Conservation (phyloP, 1,140 invertebrate genomes). For the Calosoma granatense region DNA sequence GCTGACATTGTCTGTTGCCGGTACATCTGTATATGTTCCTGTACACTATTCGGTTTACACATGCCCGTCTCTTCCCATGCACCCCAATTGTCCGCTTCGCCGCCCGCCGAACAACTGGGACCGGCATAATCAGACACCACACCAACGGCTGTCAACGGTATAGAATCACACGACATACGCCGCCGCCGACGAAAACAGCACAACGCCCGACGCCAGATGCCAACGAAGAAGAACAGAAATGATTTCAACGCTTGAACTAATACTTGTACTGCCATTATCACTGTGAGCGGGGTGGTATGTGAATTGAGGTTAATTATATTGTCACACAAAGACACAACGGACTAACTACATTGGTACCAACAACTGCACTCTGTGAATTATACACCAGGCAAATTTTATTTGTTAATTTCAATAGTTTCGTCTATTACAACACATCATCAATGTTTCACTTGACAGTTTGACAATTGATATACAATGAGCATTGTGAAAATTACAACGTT, state of each 20-base stretch:
- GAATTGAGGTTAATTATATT: too few relatives aligned
- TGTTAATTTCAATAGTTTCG: too few relatives aligned
- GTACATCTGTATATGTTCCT: constrained; percentile 45
- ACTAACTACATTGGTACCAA: too few relatives aligned
- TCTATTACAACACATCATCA: too few relatives aligned
- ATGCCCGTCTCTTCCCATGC: constrained; percentile 38
- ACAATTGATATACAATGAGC: too few relatives aligned
- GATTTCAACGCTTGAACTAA: constrained; percentile 37
- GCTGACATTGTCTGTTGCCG: constrained; percentile 32
- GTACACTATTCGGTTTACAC: constrained; percentile 36
- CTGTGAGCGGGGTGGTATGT: too few relatives aligned
- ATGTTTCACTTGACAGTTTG: too few relatives aligned
- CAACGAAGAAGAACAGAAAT: constrained; percentile 37
- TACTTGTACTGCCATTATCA: constrained; percentile 30
- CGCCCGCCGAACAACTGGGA: constrained; percentile 4
- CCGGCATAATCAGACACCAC: constrained; percentile 35
- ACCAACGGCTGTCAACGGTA: constrained; percentile 40
- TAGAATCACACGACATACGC: constrained; percentile 38
- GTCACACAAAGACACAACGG: too few relatives aligned
- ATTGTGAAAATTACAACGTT: too few relatives aligned
- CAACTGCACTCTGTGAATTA: too few relatives aligned
- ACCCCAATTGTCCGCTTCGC: constrained; percentile 31
- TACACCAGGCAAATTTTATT: too few relatives aligned
- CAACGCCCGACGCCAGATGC: constrained; percentile 39
- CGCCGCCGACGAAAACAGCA: constrained; percentile 42